Conservation (phyloP, 2,888 invertebrate genomes). For the Calephelis perditalis region DNA sequence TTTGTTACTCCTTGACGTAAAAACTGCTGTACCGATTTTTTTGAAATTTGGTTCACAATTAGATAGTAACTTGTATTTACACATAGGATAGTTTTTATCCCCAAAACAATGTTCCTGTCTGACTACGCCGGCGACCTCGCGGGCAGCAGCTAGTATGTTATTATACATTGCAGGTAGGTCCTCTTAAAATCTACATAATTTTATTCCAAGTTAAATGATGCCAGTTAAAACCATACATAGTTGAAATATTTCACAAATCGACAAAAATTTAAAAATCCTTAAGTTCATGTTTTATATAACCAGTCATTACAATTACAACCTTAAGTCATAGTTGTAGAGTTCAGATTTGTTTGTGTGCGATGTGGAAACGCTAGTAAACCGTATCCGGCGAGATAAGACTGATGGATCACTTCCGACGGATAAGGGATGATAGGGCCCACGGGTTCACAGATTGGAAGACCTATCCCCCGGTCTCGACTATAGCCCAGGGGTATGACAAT, state of each 20-base stretch:
- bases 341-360: constrained; percentile 28
- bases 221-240: not conserved
- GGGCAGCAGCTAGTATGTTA: too few species aligned
- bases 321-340: constrained; percentile 16
- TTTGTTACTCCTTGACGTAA: too few species aligned
- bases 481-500: too few species aligned
- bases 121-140: too few species aligned
- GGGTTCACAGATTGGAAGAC: constrained; percentile 29
- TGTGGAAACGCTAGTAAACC: constrained; percentile 33
- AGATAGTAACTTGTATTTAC: too few species aligned
- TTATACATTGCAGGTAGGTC: not conserved
- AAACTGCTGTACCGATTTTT: too few species aligned
- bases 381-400: constrained; percentile 67
- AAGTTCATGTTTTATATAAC: constrained; percentile 2
- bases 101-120: too few species aligned
- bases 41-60: too few species aligned
- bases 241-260: constrained; percentile 1
- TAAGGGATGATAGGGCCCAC: constrained; percentile 38
- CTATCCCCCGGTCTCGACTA: constrained; percentile 15
- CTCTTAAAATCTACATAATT: not conserved
- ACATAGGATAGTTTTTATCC: too few species aligned
- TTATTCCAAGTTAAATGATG: not conserved
- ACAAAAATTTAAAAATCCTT: constrained; percentile 3
- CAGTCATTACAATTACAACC: not conserved
- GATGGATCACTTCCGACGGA: constrained; percentile 71